Conservation (phyloP, 2,888 invertebrate genomes). For the Mythimna albipuncta region DNA sequence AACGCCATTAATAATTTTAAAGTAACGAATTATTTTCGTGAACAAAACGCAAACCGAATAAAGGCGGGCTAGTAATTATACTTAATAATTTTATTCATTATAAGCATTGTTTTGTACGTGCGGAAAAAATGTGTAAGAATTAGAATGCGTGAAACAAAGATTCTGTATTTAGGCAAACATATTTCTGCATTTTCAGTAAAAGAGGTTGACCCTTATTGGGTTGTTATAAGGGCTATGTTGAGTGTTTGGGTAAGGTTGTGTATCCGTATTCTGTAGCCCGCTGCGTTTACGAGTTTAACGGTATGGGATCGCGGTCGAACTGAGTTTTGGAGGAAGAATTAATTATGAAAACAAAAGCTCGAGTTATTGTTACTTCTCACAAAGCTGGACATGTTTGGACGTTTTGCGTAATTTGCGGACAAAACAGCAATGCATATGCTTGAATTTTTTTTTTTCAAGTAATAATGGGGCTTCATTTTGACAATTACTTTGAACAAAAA, state of each 20-base stretch:
- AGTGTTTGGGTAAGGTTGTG: slow-evolving; percentile 52
- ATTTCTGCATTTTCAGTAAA: not conserved
- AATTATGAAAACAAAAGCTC: slow-evolving; percentile 87
- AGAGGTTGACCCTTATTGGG: slow-evolving; percentile 59
- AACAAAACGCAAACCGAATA: slow-evolving; percentile 78
- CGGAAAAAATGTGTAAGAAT: slow-evolving; percentile 77
- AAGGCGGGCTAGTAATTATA: slow-evolving; percentile 73
- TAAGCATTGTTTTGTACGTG: slow-evolving; percentile 79
- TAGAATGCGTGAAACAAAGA: slow-evolving; percentile 82
- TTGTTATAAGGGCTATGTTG: slow-evolving; percentile 56
- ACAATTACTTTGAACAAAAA: slow-evolving; percentile 38
- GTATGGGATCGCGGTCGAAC: slow-evolving; percentile 83
- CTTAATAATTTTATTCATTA: slow-evolving; percentile 76
- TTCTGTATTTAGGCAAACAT: slow-evolving; percentile 56
- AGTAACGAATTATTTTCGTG: slow-evolving; percentile 63
- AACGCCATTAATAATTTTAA: slow-evolving; percentile 61
- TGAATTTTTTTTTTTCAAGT: slow-evolving; percentile 55
- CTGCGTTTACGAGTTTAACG: slow-evolving; percentile 87
- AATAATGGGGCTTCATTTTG: slow-evolving; percentile 45
- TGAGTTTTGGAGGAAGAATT: slow-evolving; percentile 82
- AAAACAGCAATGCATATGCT: slow-evolving; percentile 77
- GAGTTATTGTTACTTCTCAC: slow-evolving; percentile 84
- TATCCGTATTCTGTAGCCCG: slow-evolving; percentile 74
- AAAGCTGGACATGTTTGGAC: slow-evolving; percentile 85
- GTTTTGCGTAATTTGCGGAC: slow-evolving; percentile 87